These are phyloP conservation scores for Misgurnus mizolepis DNA, from an alignment of 2,113 vertebrate species.

Conservation along the genomic window DNA sequence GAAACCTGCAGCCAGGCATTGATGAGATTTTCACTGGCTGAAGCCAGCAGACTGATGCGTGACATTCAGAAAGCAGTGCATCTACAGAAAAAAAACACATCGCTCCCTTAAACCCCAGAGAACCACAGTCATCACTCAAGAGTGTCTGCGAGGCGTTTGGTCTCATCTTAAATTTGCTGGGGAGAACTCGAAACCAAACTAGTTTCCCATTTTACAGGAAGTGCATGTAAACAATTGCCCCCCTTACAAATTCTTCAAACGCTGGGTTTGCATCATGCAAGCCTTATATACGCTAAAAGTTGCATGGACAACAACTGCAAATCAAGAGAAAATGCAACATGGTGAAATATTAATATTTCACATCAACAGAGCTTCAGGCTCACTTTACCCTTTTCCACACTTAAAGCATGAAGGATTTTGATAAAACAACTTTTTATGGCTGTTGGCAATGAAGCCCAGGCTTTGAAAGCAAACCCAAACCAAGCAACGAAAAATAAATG, in stretches of 20 bases:
- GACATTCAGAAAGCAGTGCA: neutral
- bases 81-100: slow-evolving; percentile 7
- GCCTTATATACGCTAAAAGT: neutral
- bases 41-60: slow-evolving; percentile 5
- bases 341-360: slow-evolving; percentile 7
- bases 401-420: slow-evolving; percentile 25
- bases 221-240: neutral
- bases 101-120: neutral
- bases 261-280: neutral
- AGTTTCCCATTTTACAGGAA: neutral
- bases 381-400: slow-evolving; percentile 13
- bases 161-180: neutral
- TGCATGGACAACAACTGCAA: neutral
- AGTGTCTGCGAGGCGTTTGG: neutral
- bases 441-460: neutral
- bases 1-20: neutral
- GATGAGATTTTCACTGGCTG: slow-evolving; percentile 17
- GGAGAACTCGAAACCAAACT: slow-evolving; percentile 1
- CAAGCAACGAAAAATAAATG: slow-evolving; percentile 24
- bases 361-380: slow-evolving; percentile 14
- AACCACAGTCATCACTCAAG: slow-evolving; percentile 13
- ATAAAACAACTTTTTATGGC: slow-evolving; percentile 3
- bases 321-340: neutral
- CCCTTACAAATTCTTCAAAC: slow-evolving; percentile 6
- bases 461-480: slow-evolving; percentile 1